Percentiles rank a stretch among this genome's conserved stretches.
These are phyloP conservation scores for Melierax canorus DNA, from an alignment of 2,113 vertebrate species.

Conservation along the genomic window DNA sequence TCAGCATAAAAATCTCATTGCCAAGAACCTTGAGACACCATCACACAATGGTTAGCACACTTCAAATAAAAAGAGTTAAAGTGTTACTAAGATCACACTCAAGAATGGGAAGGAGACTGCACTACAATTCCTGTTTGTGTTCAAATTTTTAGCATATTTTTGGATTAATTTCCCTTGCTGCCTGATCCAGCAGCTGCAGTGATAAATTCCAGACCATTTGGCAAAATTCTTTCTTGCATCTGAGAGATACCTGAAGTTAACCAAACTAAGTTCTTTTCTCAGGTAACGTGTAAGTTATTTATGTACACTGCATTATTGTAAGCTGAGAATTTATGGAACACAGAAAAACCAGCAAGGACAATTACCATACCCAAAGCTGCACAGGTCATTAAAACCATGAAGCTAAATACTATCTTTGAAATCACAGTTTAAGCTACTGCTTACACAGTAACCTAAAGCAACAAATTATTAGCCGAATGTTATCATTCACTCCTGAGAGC, in stretches of 20 bases:
- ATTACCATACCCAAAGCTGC: background rate
- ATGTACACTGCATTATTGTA: background rate
- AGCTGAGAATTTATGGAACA: background rate
- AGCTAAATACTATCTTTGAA: background rate
- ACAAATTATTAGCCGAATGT: background rate
- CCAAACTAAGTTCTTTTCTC: background rate
- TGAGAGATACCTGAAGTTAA: background rate
- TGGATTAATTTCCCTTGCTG: background rate
- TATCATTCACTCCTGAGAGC: background rate
- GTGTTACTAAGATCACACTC: background rate
- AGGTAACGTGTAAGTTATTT: background rate
- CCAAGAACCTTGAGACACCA: background rate
- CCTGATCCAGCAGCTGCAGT: background rate
- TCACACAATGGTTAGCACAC: background rate
- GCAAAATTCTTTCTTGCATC: background rate
- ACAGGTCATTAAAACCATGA: background rate
- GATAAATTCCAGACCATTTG: background rate
- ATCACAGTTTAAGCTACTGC: background rate
- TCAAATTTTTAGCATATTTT: slow-evolving; percentile 26
- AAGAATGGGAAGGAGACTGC: background rate
- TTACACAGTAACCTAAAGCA: background rate
- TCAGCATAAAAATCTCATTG: background rate
- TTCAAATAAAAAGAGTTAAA: background rate
- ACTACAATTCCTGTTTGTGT: background rate
- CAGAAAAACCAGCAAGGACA: background rate